Conservation (phyloP, 2,113 vertebrate genomes). For the Caranx ignobilis region DNA sequence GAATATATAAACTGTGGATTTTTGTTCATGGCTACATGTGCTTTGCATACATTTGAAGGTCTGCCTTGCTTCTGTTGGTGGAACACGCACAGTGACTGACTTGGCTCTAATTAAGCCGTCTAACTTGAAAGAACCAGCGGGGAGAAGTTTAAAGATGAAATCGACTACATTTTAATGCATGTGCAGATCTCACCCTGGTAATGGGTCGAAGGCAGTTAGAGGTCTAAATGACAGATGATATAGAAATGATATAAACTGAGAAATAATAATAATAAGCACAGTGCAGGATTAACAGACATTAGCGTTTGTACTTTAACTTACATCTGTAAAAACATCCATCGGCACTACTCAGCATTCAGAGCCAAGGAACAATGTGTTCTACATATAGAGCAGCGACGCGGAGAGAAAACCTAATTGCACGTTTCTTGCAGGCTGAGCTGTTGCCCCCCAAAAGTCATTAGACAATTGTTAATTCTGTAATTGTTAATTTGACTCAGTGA, state of each 20-base stretch:
- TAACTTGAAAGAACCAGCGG: background rate
- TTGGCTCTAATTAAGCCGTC: background rate
- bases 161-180: background rate
- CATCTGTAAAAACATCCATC: background rate
- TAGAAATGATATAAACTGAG: background rate
- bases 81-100: background rate
- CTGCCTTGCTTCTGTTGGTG: background rate
- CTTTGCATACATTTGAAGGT: slow-evolving; percentile 18
- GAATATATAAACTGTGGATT: slow-evolving; percentile 22
- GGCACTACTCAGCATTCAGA: background rate
- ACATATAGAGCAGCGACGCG: background rate
- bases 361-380: background rate
- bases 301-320: background rate
- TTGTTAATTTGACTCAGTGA: background rate
- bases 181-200: background rate
- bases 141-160: background rate
- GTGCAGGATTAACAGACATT: background rate
- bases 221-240: no score
- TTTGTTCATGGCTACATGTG: slow-evolving; percentile 18
- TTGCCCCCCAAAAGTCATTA: background rate
- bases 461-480: background rate
- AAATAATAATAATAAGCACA: background rate
- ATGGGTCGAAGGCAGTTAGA: background rate
- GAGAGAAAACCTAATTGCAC: background rate
- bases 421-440: background rate